These are phyloP conservation scores for Avahi laniger DNA, from an alignment of 2,797 vertebrate species.

Conservation along the genomic window DNA sequence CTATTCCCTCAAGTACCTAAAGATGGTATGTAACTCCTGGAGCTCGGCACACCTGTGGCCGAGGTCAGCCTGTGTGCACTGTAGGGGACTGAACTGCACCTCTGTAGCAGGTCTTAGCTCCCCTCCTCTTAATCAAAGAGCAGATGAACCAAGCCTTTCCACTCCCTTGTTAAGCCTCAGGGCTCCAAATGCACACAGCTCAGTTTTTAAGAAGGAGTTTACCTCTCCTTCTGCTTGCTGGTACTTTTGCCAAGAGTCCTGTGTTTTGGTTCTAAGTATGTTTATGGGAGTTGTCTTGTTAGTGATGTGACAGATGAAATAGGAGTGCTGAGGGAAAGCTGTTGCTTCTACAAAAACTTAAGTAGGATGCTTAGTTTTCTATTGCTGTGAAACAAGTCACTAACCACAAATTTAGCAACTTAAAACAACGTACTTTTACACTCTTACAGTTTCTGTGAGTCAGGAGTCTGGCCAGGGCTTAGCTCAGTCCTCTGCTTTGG, in stretches of 20 bases:
- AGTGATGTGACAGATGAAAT: neutral
- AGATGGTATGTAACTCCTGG: neutral
- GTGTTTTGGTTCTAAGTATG: neutral
- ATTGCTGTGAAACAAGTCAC: neutral
- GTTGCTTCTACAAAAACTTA: neutral
- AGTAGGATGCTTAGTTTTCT: slow-evolving; percentile 24
- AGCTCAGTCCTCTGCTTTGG: neutral
- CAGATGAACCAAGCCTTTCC: neutral
- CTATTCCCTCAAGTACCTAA: neutral
- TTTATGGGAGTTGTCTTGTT: neutral
- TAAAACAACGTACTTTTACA: neutral
- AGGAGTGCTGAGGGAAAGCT: neutral
- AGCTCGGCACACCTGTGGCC: neutral
- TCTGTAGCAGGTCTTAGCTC: neutral
- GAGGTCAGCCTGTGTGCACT: neutral
- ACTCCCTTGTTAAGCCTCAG: neutral
- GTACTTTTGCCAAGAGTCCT: neutral
- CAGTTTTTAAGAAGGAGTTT: neutral
- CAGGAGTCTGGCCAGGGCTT: neutral
- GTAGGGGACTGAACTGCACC: neutral
- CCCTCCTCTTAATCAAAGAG: neutral
- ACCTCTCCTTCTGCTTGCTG: neutral
- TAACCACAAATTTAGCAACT: neutral
- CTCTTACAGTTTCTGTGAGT: neutral
- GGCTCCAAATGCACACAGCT: neutral